phyloP scores from a whole-genome alignment of 2,888 invertebrate species.

The Byasa hedistus region DNA sequence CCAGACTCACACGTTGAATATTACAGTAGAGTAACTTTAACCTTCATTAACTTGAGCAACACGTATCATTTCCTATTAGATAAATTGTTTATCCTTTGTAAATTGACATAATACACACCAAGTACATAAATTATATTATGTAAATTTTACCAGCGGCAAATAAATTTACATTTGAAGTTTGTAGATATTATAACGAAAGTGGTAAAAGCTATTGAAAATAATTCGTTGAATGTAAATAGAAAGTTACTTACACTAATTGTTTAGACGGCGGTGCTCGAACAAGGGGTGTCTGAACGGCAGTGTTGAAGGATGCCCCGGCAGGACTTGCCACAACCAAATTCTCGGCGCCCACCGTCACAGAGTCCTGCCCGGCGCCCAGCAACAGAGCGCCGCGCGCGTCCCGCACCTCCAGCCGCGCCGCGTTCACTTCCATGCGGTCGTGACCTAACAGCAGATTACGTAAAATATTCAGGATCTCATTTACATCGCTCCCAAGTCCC shows the following conservation, averaged over 20 bases:
- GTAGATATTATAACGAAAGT: too few species aligned
- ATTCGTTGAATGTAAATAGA: slow-evolving; percentile 28
- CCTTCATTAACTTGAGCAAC: too few species aligned
- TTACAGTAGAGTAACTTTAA: too few species aligned
- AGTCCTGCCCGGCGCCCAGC: slow-evolving; percentile 88
- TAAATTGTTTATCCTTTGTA: too few species aligned
- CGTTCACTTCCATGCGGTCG: slow-evolving; percentile 90
- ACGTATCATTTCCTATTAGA: too few species aligned
- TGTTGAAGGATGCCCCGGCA: slow-evolving; percentile 91
- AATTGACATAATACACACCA: too few species aligned
- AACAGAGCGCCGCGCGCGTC: slow-evolving; percentile 88
- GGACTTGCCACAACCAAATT: slow-evolving; percentile 88
- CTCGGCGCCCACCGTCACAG: slow-evolving; percentile 91
- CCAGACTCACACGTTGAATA: too few species aligned
- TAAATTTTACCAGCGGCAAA: too few species aligned
- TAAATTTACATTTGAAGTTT: too few species aligned
- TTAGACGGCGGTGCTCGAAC: slow-evolving; percentile 91
- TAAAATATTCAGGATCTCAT: slow-evolving; percentile 21
- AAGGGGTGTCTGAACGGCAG: slow-evolving; percentile 91
- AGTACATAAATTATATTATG: too few species aligned
- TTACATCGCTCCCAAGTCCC: slow-evolving; percentile 13
- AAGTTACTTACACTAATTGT: slow-evolving; percentile 86
- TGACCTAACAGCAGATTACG: slow-evolving; percentile 80
- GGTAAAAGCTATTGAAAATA: background rate
- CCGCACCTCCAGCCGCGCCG: slow-evolving; percentile 88